A percentile compares a stretch with the other conserved stretches of the same genome.
phyloP scores from a whole-genome alignment of 1,140 invertebrate genomes.

The Nilaparvata lugens region DNA sequence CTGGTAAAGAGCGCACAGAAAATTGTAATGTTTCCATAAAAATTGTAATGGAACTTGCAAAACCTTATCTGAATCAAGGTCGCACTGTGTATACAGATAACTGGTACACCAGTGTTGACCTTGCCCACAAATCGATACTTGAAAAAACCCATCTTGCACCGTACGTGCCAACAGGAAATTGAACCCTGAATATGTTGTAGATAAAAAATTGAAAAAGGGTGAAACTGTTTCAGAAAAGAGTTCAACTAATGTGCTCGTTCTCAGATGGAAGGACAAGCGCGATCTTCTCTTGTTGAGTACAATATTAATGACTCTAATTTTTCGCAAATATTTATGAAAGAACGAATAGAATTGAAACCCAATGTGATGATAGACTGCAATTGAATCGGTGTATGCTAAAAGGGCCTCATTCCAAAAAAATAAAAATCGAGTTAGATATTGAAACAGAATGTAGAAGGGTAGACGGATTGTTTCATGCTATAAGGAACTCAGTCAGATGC shows the following conservation, averaged over 20 bases:
- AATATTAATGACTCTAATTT: background rate
- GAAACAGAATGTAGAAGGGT: too few relatives aligned
- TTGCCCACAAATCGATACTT: background rate
- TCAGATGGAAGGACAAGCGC: background rate
- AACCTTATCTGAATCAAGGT: background rate
- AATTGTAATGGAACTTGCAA: too few relatives aligned
- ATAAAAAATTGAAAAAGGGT: too few relatives aligned
- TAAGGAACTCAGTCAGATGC: too few relatives aligned
- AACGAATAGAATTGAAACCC: background rate
- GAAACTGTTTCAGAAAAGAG: too few relatives aligned
- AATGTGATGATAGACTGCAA: background rate
- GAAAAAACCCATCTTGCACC: background rate
- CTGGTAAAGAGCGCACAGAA: background rate
- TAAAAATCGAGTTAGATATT: too few relatives aligned
- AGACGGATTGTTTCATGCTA: too few relatives aligned
- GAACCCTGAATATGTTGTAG: background rate
- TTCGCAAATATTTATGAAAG: background rate
- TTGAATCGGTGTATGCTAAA: too few relatives aligned
- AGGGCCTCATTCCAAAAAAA: too few relatives aligned
- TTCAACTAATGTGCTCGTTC: too few relatives aligned
- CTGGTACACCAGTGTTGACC: conserved; percentile 1
- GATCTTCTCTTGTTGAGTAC: background rate
- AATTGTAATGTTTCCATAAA: background rate
- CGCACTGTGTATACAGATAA: background rate
- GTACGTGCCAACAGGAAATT: background rate